Conservation (phyloP, 2,888 invertebrate species). For the Xanthostigma xanthostigma region DNA sequence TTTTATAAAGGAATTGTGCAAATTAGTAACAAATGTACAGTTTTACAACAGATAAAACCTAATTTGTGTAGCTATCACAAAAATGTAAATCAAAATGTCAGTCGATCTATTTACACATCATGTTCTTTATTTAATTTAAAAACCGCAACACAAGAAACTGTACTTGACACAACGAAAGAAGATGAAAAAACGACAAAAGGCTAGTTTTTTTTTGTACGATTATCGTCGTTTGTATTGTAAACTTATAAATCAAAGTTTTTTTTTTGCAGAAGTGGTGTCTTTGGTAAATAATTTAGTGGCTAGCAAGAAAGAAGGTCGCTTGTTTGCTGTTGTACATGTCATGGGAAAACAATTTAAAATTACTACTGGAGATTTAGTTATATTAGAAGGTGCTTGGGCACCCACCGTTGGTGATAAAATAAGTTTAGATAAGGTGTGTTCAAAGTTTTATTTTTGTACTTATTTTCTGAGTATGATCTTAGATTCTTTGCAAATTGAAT, state of each 20-base stretch:
- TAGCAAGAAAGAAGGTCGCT: constrained; percentile 37
- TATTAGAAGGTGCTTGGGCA: constrained; percentile 73
- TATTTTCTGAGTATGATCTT: not conserved
- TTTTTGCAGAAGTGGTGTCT: constrained; percentile 34
- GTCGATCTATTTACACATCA: no score
- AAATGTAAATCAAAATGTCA: no score
- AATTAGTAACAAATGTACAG: no score
- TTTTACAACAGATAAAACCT: no score
- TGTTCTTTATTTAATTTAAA: no score
- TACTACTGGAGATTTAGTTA: constrained; percentile 69
- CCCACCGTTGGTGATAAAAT: constrained; percentile 67
- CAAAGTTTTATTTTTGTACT: not conserved
- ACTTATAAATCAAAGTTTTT: not conserved
- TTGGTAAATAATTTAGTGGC: constrained; percentile 48
- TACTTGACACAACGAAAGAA: no score
- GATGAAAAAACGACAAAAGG: no score
- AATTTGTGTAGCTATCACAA: no score
- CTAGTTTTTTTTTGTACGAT: no score
- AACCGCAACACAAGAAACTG: no score
- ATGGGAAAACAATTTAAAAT: constrained; percentile 75
- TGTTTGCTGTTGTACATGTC: constrained; percentile 71
- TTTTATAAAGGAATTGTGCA: no score
- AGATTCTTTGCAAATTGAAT: not conserved
- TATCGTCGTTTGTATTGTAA: not conserved
- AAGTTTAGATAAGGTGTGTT: constrained; percentile 55